phyloP scores from a whole-genome alignment of 2,888 invertebrate genomes.

The Stenichneumon culpator region DNA sequence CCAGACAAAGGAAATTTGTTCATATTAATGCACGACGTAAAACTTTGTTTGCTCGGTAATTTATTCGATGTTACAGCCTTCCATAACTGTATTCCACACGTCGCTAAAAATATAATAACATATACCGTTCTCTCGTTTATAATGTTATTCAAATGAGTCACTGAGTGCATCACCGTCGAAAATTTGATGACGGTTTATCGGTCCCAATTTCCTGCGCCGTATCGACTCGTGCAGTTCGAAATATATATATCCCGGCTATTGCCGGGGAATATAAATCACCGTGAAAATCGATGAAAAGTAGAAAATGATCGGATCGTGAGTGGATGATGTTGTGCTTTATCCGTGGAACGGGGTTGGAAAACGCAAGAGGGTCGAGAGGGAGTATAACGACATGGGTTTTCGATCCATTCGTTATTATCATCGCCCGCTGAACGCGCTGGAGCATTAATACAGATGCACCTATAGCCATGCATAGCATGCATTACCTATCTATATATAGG shows the following conservation, averaged over 20 bases:
- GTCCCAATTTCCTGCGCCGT: slow-evolving; percentile 42
- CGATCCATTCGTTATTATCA: slow-evolving; percentile 64
- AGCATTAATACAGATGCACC: slow-evolving; percentile 48
- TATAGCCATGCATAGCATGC: slow-evolving; percentile 23
- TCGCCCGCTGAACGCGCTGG: slow-evolving; percentile 20
- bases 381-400: slow-evolving; percentile 56
- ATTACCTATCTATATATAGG: slow-evolving; percentile 15
- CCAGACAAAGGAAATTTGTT: neutral
- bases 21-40: neutral
- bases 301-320: slow-evolving; percentile 60
- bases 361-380: slow-evolving; percentile 16
- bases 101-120: slow-evolving; percentile 22
- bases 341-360: slow-evolving; percentile 8
- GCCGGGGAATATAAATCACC: slow-evolving; percentile 62
- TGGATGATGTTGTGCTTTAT: slow-evolving; percentile 48
- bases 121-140: slow-evolving; percentile 46
- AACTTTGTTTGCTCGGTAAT: neutral
- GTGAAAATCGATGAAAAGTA: slow-evolving; percentile 64
- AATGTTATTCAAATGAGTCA: slow-evolving; percentile 61
- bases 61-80: neutral
- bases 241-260: slow-evolving; percentile 9
- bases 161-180: slow-evolving; percentile 49
- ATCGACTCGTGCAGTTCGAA: slow-evolving; percentile 20
- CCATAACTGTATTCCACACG: slow-evolving; percentile 9
- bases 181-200: slow-evolving; percentile 53